These are phyloP conservation scores for Melanogrammus aeglefinus DNA, from an alignment of 2,797 vertebrate genomes.

Conservation along the genomic window DNA sequence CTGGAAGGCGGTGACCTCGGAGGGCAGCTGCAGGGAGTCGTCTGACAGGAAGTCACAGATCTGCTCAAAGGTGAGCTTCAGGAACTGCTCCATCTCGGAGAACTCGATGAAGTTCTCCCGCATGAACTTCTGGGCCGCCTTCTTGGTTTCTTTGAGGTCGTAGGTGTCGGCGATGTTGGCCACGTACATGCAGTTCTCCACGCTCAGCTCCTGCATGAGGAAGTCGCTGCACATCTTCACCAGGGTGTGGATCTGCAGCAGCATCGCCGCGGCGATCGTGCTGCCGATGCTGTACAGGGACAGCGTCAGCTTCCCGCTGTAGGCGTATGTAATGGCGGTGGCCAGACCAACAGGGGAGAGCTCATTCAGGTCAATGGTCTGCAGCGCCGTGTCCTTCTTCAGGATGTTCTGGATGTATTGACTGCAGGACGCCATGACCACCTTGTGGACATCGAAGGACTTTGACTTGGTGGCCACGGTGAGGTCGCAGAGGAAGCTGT, in stretches of 20 bases:
- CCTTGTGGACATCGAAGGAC: constrained; percentile 93
- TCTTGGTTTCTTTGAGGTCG: constrained; percentile 87
- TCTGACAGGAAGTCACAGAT: constrained; percentile 96
- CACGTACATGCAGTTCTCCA: constrained; percentile 98
- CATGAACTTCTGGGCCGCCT: constrained; percentile 92
- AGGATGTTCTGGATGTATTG: constrained; percentile 90
- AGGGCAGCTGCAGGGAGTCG: constrained; percentile 92
- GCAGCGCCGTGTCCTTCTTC: constrained; percentile 86
- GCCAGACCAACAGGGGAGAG: constrained; percentile 89
- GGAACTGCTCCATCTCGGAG: constrained; percentile 96
- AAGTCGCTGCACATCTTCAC: constrained; percentile 99
- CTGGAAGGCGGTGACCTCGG: constrained; percentile 97
- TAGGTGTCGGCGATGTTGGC: constrained; percentile 96
- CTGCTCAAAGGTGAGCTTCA: constrained; percentile 98
- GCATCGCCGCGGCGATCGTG: constrained; percentile 91
- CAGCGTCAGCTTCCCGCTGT: constrained; percentile 94
- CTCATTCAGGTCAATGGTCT: constrained; percentile 92
- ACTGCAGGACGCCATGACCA: constrained; percentile 96
- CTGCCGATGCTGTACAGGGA: constrained; percentile 96
- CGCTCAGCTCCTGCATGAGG: constrained; percentile 90
- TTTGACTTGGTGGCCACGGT: constrained; percentile 94
- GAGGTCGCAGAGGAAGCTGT: constrained; percentile 94
- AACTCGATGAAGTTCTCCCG: constrained; percentile 98
- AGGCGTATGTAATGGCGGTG: constrained; percentile 93
- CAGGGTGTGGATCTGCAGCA: constrained; percentile 89